phyloP scores from a whole-genome alignment of 1,140 invertebrate species.

The Linepithema humile region DNA sequence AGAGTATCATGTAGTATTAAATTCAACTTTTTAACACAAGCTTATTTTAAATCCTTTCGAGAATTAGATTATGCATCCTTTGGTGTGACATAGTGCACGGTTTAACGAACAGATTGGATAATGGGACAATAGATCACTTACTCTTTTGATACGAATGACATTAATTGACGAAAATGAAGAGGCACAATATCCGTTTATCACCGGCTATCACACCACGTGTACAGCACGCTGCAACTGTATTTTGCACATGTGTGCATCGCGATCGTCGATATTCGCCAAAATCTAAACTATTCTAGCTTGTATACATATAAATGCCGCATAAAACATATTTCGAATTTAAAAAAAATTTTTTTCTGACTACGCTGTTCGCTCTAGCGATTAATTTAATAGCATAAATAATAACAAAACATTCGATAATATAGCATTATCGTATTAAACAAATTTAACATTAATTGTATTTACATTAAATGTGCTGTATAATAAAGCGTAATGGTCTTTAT shows the following conservation, averaged over 20 bases:
- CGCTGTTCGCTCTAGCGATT: not conserved
- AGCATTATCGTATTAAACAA: too few species aligned
- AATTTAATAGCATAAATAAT: not conserved
- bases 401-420: not conserved
- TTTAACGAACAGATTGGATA: slow-evolving; percentile 15
- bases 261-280: not conserved
- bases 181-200: not conserved
- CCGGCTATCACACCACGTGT: slow-evolving; percentile 11
- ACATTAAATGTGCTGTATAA: not conserved
- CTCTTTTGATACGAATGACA: slow-evolving; percentile 14
- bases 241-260: not conserved
- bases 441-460: not conserved
- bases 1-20: not conserved
- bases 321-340: not conserved
- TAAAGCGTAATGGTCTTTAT: not conserved
- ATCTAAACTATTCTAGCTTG: not conserved
- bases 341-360: not conserved
- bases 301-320: not conserved
- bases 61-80: not conserved
- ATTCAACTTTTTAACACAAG: not conserved
- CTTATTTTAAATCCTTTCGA: not conserved
- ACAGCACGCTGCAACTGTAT: not conserved
- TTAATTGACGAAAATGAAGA: slow-evolving; percentile 23
- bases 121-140: slow-evolving; percentile 31
- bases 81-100: too few species aligned